Evolutionary conservation across 2,113 vertebrate species (phyloP).

Genomic region (Tragulus kanchil): DNA sequence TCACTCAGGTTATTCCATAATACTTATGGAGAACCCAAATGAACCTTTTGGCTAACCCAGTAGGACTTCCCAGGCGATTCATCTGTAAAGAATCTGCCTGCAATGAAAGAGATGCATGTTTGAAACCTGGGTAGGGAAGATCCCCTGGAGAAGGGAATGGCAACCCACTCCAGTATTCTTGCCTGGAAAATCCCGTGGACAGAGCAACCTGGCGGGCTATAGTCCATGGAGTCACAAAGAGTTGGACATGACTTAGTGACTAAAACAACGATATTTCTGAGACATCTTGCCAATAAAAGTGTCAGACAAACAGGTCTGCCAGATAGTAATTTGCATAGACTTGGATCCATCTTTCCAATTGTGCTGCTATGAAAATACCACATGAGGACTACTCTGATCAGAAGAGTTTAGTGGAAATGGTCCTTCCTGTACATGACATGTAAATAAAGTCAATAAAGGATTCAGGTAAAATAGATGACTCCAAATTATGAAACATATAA

Average conservation of each 20-base stretch:
- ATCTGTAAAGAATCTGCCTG: neutral
- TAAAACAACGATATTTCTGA: neutral
- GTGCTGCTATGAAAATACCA: conserved; percentile 1
- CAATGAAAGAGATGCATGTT: neutral
- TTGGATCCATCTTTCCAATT: neutral
- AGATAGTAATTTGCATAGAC: neutral
- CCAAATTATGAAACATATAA: neutral
- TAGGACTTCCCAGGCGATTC: neutral
- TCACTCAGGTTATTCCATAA: neutral
- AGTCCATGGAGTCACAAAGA: neutral
- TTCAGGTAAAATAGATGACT: neutral
- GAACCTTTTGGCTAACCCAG: neutral
- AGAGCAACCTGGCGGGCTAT: neutral
- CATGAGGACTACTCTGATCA: neutral
- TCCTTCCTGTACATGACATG: neutral
- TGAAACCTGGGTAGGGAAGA: neutral
- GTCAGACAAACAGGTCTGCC: neutral
- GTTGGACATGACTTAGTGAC: neutral
- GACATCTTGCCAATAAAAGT: neutral
- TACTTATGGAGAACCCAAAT: neutral
- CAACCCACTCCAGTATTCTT: neutral
- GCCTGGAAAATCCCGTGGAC: neutral
- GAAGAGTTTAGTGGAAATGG: neutral
- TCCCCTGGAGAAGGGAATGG: neutral
- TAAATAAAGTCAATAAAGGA: neutral